Base-by-base conservation (phyloP, 2,888 invertebrate species). In the Sphaerophoria rueppellii region DNA sequence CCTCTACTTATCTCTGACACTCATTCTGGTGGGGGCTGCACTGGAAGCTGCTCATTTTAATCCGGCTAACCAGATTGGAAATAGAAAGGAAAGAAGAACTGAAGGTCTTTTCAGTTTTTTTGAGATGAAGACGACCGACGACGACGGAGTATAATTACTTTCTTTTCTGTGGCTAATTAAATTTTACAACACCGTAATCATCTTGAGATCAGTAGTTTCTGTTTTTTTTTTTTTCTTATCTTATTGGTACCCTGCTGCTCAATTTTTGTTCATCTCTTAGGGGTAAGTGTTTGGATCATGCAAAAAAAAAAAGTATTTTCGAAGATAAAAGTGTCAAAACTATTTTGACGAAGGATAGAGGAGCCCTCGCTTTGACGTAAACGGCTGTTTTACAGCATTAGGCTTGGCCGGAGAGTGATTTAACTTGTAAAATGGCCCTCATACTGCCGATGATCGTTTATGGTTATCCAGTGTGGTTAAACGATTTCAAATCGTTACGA, bases 91-190 rank as follows among this genome's bases (percentile, higher is more conserved):
- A 43, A 55, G 57, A 40, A 61, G 71, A 57, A 70, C 7, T 46
- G 35, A 48, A 46, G 4, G n/a, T n/a, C n/a, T n/a, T n/a, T n/a
- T n/a, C n/a, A 48, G n/a, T 9, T 11, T 43, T 43, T 43, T 43
- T 43, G n/a, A 54, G n/a, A 34, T 52, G 32, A 9, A 6, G 40
- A 50, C 24, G 24, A 54, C 43, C 9, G 52, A 52, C 54, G 11
- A 34, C 14, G 35, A 37, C 9, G 35, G 12, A 37, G 37, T 67
- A 24, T 83, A 80, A 83, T 83, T 83, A 80, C 80, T 83, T 83
- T 83, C 83, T 67, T 75, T 75, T 83, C 79, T 71, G 67, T 71
- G 67, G 80, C 75, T 83, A 83, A 83, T 83, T 83, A 83, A 83
- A 75, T 83, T 83, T 83, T 71, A 83, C 83, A 79, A 75, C 74